Conservation (phyloP, 1,140 invertebrate species). For the Caenorhabditis remanei region DNA sequence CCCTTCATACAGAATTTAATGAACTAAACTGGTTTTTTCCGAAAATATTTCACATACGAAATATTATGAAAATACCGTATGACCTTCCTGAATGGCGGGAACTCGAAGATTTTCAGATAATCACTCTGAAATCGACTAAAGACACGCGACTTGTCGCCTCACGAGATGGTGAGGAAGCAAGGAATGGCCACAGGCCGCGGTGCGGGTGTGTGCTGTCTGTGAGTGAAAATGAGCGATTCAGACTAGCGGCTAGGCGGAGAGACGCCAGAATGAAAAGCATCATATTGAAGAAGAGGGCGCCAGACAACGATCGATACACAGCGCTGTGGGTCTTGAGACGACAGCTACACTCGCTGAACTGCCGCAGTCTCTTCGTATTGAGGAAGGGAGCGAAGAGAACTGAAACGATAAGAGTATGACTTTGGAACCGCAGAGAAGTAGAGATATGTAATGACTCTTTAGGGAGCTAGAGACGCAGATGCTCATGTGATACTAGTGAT, state of each 20-base stretch:
- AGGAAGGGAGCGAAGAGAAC: background rate
- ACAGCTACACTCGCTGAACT: slow-evolving; percentile 30
- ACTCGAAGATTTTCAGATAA: slow-evolving; percentile 9
- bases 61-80: no score
- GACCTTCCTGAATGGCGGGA: no score
- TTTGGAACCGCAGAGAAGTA: background rate
- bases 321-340: slow-evolving; percentile 38
- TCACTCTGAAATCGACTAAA: slow-evolving; percentile 47
- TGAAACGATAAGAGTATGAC: background rate
- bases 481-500: slow-evolving; percentile 3
- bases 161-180: slow-evolving; percentile 50
- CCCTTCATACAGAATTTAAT: no score
- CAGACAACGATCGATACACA: slow-evolving; percentile 32
- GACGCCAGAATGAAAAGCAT: background rate
- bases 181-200: slow-evolving; percentile 44
- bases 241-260: background rate
- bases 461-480: background rate
- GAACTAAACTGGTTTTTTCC: no score
- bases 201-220: slow-evolving; percentile 39
- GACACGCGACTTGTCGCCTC: slow-evolving; percentile 49
- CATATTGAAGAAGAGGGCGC: background rate
- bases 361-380: background rate
- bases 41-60: no score
- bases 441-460: background rate
- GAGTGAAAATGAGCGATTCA: slow-evolving; percentile 29